Evolutionary conservation across 2,797 vertebrate species (phyloP), one percentile per base, ranked within the genome.

Genomic region (Hemitrygon akajei): DNA sequence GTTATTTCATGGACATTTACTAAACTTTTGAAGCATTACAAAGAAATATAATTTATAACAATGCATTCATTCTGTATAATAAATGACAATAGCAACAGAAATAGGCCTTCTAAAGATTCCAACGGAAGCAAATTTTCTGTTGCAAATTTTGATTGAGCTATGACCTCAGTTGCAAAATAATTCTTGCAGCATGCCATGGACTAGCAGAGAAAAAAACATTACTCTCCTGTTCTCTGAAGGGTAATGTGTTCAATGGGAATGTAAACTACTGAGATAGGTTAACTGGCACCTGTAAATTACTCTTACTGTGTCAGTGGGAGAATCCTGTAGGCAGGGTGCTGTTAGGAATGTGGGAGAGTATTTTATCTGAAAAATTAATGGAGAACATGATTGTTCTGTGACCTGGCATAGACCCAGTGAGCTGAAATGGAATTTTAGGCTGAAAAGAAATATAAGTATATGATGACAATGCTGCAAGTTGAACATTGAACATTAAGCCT

Each of bases 31-130:
- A 40, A 84, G 16, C 16, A 84, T 84, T 84, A 84, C 47, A 56
- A 84, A 47, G 40, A 84, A 79, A 84, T 56, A 20, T 47, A 22
- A 84, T 84, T 47, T 40, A 56, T 22, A 56, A 84, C 56, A 40
- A 22, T 40, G 56, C 81, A 84, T 22, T 56, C 37, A 84, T 84
- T 84, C 47, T 84, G 40, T 80, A 80, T n/a, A 86, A 86, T 86
- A 86, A 84, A 86, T 86, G 27, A 86, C 82, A 86, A 34, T 7
- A 86, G 58, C 37, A 86, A 58, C 27, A 86, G 82, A 86, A 86
- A 14, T 30, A 7, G 25, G 82, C 82, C 56, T 58, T 30, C 84
- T 30, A 58, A 87, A 5, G 27, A 87, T 87, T 87, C 30, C 25
- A 2, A n/a, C 7, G 82, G 58, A 30, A 58, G 56, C n/a, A 4